A percentile compares a stretch with the other conserved stretches of the same genome.
phyloP scores from a whole-genome alignment of 2,888 invertebrate genomes.

The Epinotia brunnichana region DNA sequence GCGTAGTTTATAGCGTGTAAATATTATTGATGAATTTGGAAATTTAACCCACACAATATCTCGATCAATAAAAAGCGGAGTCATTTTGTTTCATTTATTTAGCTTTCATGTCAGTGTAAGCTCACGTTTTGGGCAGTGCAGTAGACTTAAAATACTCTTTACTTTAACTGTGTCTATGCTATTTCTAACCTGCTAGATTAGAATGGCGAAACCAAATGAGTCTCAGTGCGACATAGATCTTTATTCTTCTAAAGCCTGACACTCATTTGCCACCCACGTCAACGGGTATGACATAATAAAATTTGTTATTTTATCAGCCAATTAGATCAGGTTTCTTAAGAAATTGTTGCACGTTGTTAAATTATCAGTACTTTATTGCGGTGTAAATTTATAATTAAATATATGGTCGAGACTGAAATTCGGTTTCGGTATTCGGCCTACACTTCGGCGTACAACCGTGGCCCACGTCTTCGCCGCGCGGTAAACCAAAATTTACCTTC shows the following conservation, averaged over 20 bases:
- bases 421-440: background rate
- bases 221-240: background rate
- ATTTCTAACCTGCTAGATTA: background rate
- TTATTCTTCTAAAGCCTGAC: background rate
- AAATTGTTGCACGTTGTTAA: conserved; percentile 9
- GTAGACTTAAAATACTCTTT: background rate
- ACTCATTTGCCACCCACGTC: conserved; percentile 11
- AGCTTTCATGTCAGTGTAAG: too few relatives aligned
- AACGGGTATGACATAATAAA: conserved; percentile 18
- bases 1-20: too few relatives aligned
- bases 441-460: background rate
- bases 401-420: background rate
- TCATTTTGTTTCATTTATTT: too few relatives aligned
- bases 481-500: too few relatives aligned
- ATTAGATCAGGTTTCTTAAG: conserved; percentile 18
- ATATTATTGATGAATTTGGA: too few relatives aligned
- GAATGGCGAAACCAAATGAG: background rate
- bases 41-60: too few relatives aligned
- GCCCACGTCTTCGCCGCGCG: background rate
- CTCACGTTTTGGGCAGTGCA: background rate
- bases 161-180: background rate
- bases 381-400: conserved; percentile 33
- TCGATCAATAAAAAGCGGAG: too few relatives aligned
- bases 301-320: conserved; percentile 28
- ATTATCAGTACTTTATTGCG: conserved; percentile 15